Evolutionary conservation across 1,140 invertebrate genomes (phyloP), one percentile per base, ranked within the genome.

Genomic region (Sycobia sp.): DNA sequence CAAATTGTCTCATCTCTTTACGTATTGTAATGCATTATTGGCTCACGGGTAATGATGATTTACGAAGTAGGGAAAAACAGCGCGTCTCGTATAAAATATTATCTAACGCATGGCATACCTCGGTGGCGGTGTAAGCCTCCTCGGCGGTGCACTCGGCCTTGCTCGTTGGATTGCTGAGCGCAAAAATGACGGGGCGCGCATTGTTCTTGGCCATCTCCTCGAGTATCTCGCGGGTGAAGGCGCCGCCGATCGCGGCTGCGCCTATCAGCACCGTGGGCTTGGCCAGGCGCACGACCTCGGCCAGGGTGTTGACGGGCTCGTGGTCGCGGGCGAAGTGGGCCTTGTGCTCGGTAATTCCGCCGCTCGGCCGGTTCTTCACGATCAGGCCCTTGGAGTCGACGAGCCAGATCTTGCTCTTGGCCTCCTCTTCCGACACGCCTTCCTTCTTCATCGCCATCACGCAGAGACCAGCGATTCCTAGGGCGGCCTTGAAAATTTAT

Each of bases 61-160:
- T n/a, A n/a, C n/a, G n/a, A n/a, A n/a, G n/a, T n/a, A n/a, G n/a
- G n/a, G n/a, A n/a, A n/a, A n/a, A n/a, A n/a, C n/a, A n/a, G n/a
- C n/a, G n/a, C n/a, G n/a, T n/a, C n/a, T n/a, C n/a, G n/a, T n/a
- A n/a, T n/a, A n/a, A n/a, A n/a, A n/a, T n/a, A n/a, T n/a, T n/a
- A n/a, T n/a, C n/a, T n/a, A n/a, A n/a, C n/a, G n/a, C n/a, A n/a
- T n/a, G n/a, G n/a, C 11, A 32, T 79, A 91, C 91, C 72, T 95
- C 85, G 1, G 95, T 96, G 70, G 89, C 77, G 38, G 78, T 87
- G 75, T 97, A 98, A 2, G 95, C 95, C 73, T 95, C 86, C 78
- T 96, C 93, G 18, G 96, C 96, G n/a, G 96, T 98, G 75, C 96
- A 98, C 81, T 99, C 96, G 4, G 96, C 95, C 83, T 97, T 96